Evolutionary conservation across 2,797 vertebrate genomes (phyloP), one percentile per base, ranked within the genome.

Genomic region (Australoheros facetus): DNA sequence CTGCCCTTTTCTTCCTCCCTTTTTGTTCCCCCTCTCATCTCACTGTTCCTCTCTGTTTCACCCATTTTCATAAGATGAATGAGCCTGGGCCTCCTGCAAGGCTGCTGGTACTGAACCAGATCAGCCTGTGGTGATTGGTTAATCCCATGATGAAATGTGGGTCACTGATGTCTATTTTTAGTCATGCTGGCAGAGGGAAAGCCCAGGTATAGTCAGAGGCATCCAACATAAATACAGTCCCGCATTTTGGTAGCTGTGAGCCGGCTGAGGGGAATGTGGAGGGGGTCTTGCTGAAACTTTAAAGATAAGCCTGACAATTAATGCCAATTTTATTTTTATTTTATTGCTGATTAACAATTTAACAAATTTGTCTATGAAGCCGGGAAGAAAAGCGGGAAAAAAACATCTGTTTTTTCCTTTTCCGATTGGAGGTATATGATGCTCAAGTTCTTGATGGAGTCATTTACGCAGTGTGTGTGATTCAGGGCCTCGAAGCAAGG

Each of bases 141-240:
- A 85, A 90, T 91, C 92, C 92, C 62, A 6, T 7, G 58, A 89
- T 83, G 82, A 87, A 90, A 93, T 93, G 88, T 92, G 89, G 91
- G 93, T 91, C 91, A 89, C 70, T 74, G 14, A 48, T 42, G 53
- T 72, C 72, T 92, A 90, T 91, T 90, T 92, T 89, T 91, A 89
- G 57, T 62, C 14, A 0, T 56, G 21, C 45, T 3, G 9, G 62
- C 54, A 37, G 69, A 78, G 83, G 78, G 81, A 74, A 81, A 88
- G 77, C 82, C 87, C 89, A 86, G 86, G 87, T 89, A 84, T 45
- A 77, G 72, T 45, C 58, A 80, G 8, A 26, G 71, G 56, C 53
- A 79, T 77, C 45, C 53, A 77, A 21, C 28, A 73, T 74, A 59
- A 72, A 48, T 32, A 77, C 3, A 17, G 48, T 45, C 71, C 69